Evolutionary conservation across 2,797 vertebrate species (phyloP), one percentile per base, ranked within the genome.

Genomic region (Danio kyathit): DNA sequence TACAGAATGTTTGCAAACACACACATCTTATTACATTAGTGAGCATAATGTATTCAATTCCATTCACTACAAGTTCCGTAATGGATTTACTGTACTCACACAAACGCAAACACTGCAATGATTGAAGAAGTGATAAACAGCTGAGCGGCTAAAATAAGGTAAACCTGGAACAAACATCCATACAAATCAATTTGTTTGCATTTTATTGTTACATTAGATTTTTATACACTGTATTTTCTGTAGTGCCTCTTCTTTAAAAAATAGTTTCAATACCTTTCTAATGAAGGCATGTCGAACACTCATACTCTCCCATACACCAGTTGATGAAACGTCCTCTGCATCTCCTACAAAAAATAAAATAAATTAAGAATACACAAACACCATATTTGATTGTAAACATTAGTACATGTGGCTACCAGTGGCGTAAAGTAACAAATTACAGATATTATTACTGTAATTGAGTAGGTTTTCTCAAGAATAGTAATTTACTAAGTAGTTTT

Each of bases 261-360:
- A 4, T 11, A 17, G 6, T 46, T 4, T 10, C 7, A 83, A 92
- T 86, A 94, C 97, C 94, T 97, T 98, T 86, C 94, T 94, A 84
- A 98, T 97, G 87, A 98, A 99, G 51, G 90, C 76, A 6, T 99
- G 97, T 8, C 97, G 92, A 71, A 98, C 66, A 93, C 94, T 75
- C 82, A 43, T 94, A 90, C 95, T 95, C 0, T 96, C 96, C 95
- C 96, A 98, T 49, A 29, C 67, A 44, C 2, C 92, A 86, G 12
- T 89, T 80, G 80, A 87, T 11, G 81, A 84, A 38, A 91, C 93
- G 40, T 88, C 90, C 3, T 88, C 94, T 78, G 88, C 88, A 57
- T 90, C 89, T 59, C 90, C 95, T 94, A 87, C 74, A 87, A 72
- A 85, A 75, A 64, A 60, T 43, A 19, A 63, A 57, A 75, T n/a